Percentiles rank a stretch among this genome's conserved stretches.
These are phyloP conservation scores for Tauraco hartlaubi DNA, from an alignment of 2,797 vertebrate species.

Conservation along the genomic window DNA sequence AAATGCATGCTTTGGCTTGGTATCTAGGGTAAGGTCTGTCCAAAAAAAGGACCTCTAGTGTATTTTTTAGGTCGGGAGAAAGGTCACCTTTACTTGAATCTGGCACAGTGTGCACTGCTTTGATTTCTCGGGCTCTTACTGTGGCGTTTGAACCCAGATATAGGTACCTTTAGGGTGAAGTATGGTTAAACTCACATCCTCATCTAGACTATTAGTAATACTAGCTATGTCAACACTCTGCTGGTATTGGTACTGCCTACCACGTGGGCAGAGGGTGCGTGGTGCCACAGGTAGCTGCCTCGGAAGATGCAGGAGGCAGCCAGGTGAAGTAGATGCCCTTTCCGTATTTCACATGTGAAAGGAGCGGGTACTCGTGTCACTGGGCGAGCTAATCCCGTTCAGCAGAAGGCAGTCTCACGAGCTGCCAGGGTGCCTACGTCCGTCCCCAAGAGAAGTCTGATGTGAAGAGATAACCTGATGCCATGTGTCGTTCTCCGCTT, in stretches of 20 bases:
- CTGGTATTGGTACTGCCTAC: neutral
- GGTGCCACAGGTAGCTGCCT: neutral
- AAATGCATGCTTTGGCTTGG: neutral
- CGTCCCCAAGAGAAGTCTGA: neutral
- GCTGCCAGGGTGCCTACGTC: neutral
- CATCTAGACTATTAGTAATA: neutral
- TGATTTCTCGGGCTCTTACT: neutral
- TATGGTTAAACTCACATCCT: neutral
- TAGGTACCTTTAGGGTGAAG: neutral
- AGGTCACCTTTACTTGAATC: neutral
- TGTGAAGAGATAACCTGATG: neutral
- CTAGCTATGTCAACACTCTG: neutral
- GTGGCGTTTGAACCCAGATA: neutral
- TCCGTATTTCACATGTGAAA: fast-evolving
- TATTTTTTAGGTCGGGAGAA: neutral
- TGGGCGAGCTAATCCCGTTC: no score
- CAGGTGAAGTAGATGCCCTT: neutral
- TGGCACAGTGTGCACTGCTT: neutral
- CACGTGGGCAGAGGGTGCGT: fast-evolving
- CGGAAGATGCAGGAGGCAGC: neutral
- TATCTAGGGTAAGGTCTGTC: neutral
- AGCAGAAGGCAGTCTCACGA: neutral
- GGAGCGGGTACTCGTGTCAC: neutral
- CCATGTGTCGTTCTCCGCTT: neutral
- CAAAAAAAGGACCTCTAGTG: neutral